A percentile compares a stretch with the other conserved stretches of the same genome.
phyloP scores from a whole-genome alignment of 2,797 vertebrate species.

The Microtus obscurus region DNA sequence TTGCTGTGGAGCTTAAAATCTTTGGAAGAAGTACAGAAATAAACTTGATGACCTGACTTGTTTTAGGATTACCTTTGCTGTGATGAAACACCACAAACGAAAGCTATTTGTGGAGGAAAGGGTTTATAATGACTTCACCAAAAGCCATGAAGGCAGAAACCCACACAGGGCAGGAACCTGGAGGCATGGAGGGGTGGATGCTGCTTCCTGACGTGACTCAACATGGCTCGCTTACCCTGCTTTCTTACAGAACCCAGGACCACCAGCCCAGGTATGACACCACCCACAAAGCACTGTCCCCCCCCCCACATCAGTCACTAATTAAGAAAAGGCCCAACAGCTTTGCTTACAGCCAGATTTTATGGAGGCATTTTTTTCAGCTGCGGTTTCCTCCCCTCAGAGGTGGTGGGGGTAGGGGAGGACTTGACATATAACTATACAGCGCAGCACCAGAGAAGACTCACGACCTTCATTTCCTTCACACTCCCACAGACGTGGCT shows the following conservation, averaged over 20 bases:
- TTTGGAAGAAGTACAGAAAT: neutral
- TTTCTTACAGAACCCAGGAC: neutral
- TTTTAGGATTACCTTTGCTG: neutral
- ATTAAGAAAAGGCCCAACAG: neutral
- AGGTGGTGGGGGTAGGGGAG: neutral
- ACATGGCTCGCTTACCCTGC: neutral
- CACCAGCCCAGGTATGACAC: neutral
- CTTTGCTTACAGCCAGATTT: neutral
- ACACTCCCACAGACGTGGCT: neutral
- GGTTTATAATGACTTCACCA: neutral
- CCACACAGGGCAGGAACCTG: neutral
- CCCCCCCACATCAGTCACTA: neutral
- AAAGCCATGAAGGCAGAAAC: neutral
- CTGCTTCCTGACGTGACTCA: neutral
- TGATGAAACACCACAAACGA: neutral
- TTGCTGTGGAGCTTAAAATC: conserved; percentile 34
- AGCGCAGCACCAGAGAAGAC: neutral
- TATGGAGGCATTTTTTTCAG: neutral
- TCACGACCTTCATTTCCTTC: neutral
- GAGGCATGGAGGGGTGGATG: neutral
- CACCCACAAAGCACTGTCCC: neutral
- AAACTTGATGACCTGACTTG: neutral
- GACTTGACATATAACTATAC: neutral
- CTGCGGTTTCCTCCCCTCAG: neutral
- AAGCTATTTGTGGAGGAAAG: neutral